A percentile compares a stretch with the other conserved stretches of the same genome.
Conservation (phyloP, 2,113 vertebrate species). For the Coryphaenoides rupestris region DNA sequence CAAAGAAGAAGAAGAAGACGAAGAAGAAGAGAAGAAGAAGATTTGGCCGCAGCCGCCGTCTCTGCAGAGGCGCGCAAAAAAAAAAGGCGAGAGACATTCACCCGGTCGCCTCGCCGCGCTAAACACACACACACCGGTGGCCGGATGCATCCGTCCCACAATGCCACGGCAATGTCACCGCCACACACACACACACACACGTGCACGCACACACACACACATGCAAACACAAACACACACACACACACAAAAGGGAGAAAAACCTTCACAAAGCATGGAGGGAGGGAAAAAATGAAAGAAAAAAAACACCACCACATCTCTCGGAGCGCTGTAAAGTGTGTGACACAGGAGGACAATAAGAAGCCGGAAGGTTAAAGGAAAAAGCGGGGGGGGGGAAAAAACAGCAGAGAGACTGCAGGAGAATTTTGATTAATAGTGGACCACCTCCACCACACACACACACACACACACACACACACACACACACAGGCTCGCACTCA, state of each 20-base stretch:
- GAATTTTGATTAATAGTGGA: slow-evolving; percentile 55
- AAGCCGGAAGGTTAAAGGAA: slow-evolving; percentile 54
- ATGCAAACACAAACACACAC: slow-evolving; percentile 11
- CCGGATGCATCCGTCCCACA: slow-evolving; percentile 19
- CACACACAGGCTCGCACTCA: slow-evolving; percentile 1
- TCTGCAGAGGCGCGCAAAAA: no score
- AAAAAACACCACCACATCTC: slow-evolving; percentile 7
- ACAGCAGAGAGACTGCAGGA: slow-evolving; percentile 47
- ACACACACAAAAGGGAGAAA: slow-evolving; percentile 21
- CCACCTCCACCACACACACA: slow-evolving; percentile 12
- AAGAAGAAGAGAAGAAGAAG: no score
- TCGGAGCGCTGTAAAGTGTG: slow-evolving; percentile 33
- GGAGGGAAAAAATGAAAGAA: no score
- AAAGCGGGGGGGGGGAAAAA: slow-evolving; percentile 44
- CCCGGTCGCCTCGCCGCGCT: slow-evolving; percentile 30
- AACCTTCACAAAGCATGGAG: no score
- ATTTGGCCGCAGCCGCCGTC: no score
- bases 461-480: slow-evolving; percentile 11
- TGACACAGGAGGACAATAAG: slow-evolving; percentile 43
- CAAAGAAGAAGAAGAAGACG: no score
- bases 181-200: slow-evolving; percentile 5
- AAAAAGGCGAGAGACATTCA: slow-evolving; percentile 26
- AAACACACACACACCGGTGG: slow-evolving; percentile 27
- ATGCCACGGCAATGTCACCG: slow-evolving; percentile 36
- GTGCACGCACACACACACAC: slow-evolving; percentile 3